phyloP scores from a whole-genome alignment of 2,888 invertebrate species.

The Athrips mouffetella region DNA sequence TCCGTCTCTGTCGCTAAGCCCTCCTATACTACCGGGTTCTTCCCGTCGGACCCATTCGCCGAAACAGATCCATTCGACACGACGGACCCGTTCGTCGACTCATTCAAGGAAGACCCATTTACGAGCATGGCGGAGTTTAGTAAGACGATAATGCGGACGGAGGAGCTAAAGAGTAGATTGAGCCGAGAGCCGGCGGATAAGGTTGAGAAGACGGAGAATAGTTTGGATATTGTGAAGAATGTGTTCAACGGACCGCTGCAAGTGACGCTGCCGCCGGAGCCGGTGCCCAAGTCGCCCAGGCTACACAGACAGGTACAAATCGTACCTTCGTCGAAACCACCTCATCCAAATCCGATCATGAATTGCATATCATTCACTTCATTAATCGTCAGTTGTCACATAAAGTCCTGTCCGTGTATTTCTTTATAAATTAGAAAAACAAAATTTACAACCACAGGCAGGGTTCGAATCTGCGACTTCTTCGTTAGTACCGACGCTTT shows the following conservation, averaged over 20 bases:
- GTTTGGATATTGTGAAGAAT: slow-evolving; percentile 46
- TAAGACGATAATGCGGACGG: slow-evolving; percentile 44
- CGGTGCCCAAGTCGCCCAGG: slow-evolving; percentile 63
- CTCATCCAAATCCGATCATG: not conserved
- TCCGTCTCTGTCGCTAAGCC: slow-evolving; percentile 66
- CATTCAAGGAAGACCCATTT: slow-evolving; percentile 80
- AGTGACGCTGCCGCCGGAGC: slow-evolving; percentile 83
- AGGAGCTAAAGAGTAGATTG: slow-evolving; percentile 44
- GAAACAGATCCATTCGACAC: slow-evolving; percentile 86
- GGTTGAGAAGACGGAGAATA: slow-evolving; percentile 33
- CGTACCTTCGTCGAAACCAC: not conserved
- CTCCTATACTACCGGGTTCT: slow-evolving; percentile 52
- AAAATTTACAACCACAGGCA: too few relatives aligned
- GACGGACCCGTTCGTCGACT: slow-evolving; percentile 82
- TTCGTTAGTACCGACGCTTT: too few relatives aligned
- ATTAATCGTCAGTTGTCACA: not conserved
- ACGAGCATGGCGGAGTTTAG: slow-evolving; percentile 64
- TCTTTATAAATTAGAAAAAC: too few relatives aligned
- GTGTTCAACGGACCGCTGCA: slow-evolving; percentile 83
- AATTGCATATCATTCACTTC: not conserved
- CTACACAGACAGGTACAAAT: slow-evolving; percentile 59
- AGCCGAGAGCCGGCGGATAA: slow-evolving; percentile 33
- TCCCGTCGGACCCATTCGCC: slow-evolving; percentile 80
- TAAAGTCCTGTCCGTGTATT: too few relatives aligned
- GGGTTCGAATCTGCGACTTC: too few relatives aligned